Evolutionary conservation across 2,888 invertebrate genomes (phyloP).

Genomic region (Myopa tessellatipennis): DNA sequence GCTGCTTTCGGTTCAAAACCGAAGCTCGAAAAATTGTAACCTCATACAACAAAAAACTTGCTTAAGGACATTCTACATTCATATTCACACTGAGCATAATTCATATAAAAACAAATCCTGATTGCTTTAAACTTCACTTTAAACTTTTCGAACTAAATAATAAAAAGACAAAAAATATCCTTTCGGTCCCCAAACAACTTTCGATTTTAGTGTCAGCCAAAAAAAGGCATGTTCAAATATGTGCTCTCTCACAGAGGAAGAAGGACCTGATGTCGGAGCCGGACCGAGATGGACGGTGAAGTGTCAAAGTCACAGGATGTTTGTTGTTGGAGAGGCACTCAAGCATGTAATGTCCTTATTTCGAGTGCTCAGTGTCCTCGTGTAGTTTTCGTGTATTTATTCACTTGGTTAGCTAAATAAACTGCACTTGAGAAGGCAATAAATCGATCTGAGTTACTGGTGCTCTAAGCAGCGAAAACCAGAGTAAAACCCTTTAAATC

Average conservation of each 20-base stretch:
- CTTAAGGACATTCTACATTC: too few species aligned
- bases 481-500: neutral
- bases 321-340: neutral
- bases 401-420: slow-evolving; percentile 38
- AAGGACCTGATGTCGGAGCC: too few species aligned
- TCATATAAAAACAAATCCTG: too few species aligned
- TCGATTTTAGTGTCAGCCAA: neutral
- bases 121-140: too few species aligned
- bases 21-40: too few species aligned
- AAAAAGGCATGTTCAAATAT: neutral
- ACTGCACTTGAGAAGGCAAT: slow-evolving; percentile 32
- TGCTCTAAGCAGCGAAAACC: too few species aligned
- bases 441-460: slow-evolving; percentile 26
- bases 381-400: slow-evolving; percentile 29
- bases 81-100: too few species aligned
- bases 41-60: too few species aligned
- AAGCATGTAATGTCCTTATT: slow-evolving; percentile 34
- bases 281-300: too few species aligned
- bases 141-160: too few species aligned
- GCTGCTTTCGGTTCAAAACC: too few species aligned
- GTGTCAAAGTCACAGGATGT: neutral
- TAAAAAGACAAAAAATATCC: neutral
- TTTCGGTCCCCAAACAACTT: neutral
- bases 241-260: too few species aligned
- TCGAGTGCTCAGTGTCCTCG: slow-evolving; percentile 15